phyloP scores from a whole-genome alignment of 2,888 invertebrate species.

The Rhamnusium bicolor region DNA sequence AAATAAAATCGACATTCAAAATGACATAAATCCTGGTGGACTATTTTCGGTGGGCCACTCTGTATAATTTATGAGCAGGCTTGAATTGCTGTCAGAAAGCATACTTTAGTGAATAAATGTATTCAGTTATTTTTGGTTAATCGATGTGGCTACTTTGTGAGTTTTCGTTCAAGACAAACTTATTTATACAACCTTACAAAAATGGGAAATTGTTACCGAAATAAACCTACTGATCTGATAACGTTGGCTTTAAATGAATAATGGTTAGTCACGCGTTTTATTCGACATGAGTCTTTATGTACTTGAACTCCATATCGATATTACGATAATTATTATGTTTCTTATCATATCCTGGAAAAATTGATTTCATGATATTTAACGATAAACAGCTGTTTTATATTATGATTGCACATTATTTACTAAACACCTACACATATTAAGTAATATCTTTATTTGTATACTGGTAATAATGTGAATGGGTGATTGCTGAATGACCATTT shows the following conservation, averaged over 20 bases:
- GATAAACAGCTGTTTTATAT: conserved; percentile 14
- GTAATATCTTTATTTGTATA: background rate
- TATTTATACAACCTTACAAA: background rate
- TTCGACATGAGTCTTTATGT: conserved; percentile 5
- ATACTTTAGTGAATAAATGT: background rate
- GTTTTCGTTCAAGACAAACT: background rate
- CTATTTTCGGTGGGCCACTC: no score
- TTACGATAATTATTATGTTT: conserved; percentile 13
- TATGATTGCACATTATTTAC: background rate
- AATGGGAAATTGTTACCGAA: conserved; percentile 12
- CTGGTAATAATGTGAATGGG: background rate
- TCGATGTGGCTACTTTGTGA: conserved; percentile 4
- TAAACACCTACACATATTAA: background rate
- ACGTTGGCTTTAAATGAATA: background rate
- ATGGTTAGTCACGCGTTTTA: conserved; percentile 11
- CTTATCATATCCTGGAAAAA: conserved; percentile 3
- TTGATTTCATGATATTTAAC: conserved; percentile 11
- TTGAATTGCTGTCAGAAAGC: background rate
- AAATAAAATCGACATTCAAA: no score
- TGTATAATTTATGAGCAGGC: no score
- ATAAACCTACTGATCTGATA: conserved; percentile 11
- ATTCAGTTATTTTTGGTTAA: conserved; percentile 5
- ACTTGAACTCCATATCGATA: conserved; percentile 2
- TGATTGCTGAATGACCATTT: background rate
- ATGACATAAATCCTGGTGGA: no score